Evolutionary conservation across 2,888 invertebrate genomes (phyloP).

Genomic region (Chromoteleia sp.): DNA sequence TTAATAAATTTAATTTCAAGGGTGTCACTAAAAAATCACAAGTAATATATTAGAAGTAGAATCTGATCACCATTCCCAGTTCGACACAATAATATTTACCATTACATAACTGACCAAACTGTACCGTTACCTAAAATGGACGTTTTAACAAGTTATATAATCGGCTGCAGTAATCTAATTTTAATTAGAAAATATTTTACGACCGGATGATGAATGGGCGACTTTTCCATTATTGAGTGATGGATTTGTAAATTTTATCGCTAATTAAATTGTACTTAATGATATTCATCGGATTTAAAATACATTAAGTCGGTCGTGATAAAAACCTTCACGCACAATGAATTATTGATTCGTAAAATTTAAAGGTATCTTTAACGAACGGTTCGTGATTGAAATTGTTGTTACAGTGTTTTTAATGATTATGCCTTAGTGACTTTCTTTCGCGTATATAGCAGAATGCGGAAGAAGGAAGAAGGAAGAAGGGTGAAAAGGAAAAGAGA

Average conservation of each 20-base stretch:
- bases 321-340: background rate
- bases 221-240: constrained; percentile 17
- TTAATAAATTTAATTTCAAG: background rate
- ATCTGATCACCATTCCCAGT: constrained; percentile 21
- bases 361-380: background rate
- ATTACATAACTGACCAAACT: constrained; percentile 46
- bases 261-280: constrained; percentile 12
- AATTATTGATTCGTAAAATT: background rate
- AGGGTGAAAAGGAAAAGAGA: constrained; percentile 71
- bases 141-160: constrained; percentile 53
- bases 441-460: constrained; percentile 72
- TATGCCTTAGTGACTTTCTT: constrained; percentile 65
- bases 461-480: constrained; percentile 70
- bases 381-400: constrained; percentile 3
- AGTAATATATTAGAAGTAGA: background rate
- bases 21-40: background rate
- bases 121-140: constrained; percentile 55
- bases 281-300: background rate
- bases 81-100: constrained; percentile 50
- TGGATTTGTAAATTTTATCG: constrained; percentile 22
- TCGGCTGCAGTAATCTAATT: constrained; percentile 43
- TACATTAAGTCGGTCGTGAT: too few species aligned
- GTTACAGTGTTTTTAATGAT: constrained; percentile 29
- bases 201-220: constrained; percentile 25
- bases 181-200: constrained; percentile 45